phyloP scores from a whole-genome alignment of 2,888 invertebrate genomes.

The Euzetes globulus region DNA sequence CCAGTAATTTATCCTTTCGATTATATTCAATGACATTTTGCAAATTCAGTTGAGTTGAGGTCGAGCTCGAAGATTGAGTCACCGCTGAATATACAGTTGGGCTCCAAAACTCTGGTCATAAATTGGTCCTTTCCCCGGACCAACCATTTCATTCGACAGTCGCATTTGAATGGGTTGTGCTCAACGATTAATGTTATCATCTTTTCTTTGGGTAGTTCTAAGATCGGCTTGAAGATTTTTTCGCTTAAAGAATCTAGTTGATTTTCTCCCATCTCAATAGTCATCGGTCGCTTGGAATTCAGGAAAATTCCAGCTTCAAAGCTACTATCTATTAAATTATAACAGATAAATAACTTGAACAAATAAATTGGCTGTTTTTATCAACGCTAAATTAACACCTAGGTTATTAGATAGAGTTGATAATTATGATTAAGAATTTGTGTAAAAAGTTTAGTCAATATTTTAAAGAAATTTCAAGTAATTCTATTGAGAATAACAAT shows the following conservation, averaged over 20 bases:
- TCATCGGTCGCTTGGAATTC: background rate
- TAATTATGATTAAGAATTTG: too few species aligned
- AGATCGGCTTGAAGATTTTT: background rate
- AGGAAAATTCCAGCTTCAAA: conserved; percentile 3
- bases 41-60: background rate
- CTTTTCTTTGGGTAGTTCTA: background rate
- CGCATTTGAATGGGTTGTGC: background rate
- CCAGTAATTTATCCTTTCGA: background rate
- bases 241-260: background rate
- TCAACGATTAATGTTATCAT: background rate
- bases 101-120: background rate
- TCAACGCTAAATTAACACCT: too few species aligned
- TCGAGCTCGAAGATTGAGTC: background rate
- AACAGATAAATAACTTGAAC: background rate
- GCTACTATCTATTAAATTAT: background rate
- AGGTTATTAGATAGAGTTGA: too few species aligned
- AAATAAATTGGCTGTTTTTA: too few species aligned
- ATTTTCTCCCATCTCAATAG: background rate
- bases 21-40: background rate
- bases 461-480: too few species aligned
- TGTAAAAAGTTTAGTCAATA: too few species aligned
- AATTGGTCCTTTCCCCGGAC: background rate
- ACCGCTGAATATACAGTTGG: background rate
- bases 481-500: too few species aligned
- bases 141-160: background rate